A percentile compares a stretch with the other conserved stretches of the same genome.
Evolutionary conservation across 2,888 invertebrate species (phyloP).

Genomic region (Neelides folsomi): DNA sequence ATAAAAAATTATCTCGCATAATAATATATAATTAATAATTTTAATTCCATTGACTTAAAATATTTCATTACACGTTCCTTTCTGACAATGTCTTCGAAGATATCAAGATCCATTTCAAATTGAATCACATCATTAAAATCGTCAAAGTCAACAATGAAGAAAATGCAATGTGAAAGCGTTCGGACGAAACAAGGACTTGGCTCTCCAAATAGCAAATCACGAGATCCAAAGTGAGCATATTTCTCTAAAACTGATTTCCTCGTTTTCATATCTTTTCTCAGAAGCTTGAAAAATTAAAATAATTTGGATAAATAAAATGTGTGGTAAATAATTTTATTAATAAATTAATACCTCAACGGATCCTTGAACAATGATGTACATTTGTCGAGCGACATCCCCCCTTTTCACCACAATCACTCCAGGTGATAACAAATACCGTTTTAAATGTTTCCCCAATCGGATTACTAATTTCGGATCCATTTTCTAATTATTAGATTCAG

Average conservation of each 20-base stretch:
- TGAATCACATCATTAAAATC: constrained; percentile 12
- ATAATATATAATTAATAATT: no score
- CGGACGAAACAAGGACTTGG: constrained; percentile 22
- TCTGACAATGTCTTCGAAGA: constrained; percentile 10
- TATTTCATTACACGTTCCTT: no score
- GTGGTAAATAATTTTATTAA: no score
- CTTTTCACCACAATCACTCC: constrained; percentile 19
- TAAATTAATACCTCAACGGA: constrained; percentile 22
- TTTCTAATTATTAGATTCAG: no score
- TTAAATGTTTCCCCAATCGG: constrained; percentile 15
- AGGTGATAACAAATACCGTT: constrained; percentile 24
- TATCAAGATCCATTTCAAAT: constrained; percentile 14
- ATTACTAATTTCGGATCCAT: constrained; percentile 20
- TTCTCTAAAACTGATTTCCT: constrained; percentile 15
- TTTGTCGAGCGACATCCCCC: constrained; percentile 25
- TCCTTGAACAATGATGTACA: constrained; percentile 24
- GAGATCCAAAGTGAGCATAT: constrained; percentile 22
- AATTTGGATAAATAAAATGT: no score
- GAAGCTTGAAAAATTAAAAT: no score
- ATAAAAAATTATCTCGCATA: no score
- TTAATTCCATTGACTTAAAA: no score
- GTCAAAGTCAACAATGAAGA: constrained; percentile 19
- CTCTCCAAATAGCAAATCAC: constrained; percentile 27
- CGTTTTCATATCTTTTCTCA: no score
- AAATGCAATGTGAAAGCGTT: constrained; percentile 20